A percentile compares a stretch with the other conserved stretches of the same genome.
Conservation (phyloP, 1,140 invertebrate species). For the Lasioglossum baleicum region DNA sequence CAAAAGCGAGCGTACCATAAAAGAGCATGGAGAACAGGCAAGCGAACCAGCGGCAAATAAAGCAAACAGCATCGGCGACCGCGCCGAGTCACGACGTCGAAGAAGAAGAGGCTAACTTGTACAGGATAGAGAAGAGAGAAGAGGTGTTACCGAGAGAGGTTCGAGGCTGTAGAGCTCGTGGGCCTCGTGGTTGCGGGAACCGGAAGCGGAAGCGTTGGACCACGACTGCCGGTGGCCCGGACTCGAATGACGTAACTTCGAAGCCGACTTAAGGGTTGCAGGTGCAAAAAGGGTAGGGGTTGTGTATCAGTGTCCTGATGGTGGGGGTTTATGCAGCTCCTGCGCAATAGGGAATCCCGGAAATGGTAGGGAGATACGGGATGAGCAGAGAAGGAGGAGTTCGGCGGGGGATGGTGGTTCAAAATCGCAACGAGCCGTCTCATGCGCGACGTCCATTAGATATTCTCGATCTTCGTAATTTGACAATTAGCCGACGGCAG, state of each 20-base stretch:
- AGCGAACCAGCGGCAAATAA: too few relatives aligned
- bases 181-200: slow-evolving; percentile 42
- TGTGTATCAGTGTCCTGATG: slow-evolving; percentile 14
- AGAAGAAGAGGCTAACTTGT: neutral
- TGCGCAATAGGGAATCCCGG: slow-evolving; percentile 59
- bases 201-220: slow-evolving; percentile 68
- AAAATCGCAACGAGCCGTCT: slow-evolving; percentile 38
- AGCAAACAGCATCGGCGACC: neutral
- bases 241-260: slow-evolving; percentile 72
- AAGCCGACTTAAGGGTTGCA: slow-evolving; percentile 59
- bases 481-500: slow-evolving; percentile 68
- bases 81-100: neutral
- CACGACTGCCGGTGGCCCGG: slow-evolving; percentile 63
- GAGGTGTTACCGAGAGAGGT: slow-evolving; percentile 14
- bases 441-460: slow-evolving; percentile 59
- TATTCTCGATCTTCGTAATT: slow-evolving; percentile 68
- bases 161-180: slow-evolving; percentile 10
- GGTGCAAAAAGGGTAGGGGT: slow-evolving; percentile 64
- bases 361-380: neutral
- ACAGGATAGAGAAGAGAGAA: neutral
- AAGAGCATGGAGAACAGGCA: too few relatives aligned
- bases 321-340: slow-evolving; percentile 58
- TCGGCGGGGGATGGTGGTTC: slow-evolving; percentile 11
- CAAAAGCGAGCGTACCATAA: too few relatives aligned
- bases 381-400: neutral